phyloP scores from a whole-genome alignment of 1,140 invertebrate species.

The Pogonognathellus flavescens region DNA sequence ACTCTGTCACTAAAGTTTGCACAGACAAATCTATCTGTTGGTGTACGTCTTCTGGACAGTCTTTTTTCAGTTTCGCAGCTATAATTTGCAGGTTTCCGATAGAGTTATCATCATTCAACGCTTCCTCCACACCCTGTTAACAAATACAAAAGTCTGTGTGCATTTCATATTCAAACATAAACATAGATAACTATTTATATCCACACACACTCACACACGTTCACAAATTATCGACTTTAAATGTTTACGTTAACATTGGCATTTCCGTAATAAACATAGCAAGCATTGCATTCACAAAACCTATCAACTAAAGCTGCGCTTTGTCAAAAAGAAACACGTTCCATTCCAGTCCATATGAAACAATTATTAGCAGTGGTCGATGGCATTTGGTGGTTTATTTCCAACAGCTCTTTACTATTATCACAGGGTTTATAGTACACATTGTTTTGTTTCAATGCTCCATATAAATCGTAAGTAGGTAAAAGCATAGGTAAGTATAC shows the following conservation, averaged over 20 bases:
- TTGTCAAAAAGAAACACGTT: neutral
- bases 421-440: neutral
- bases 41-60: slow-evolving; percentile 61
- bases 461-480: too few species aligned
- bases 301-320: neutral
- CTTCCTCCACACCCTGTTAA: slow-evolving; percentile 51
- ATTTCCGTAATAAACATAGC: too few species aligned
- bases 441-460: too few species aligned
- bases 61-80: slow-evolving; percentile 57
- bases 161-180: neutral
- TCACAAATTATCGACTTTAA: neutral
- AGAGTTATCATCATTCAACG: slow-evolving; percentile 23
- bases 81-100: slow-evolving; percentile 41
- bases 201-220: neutral
- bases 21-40: slow-evolving; percentile 56
- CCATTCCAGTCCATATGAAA: slow-evolving; percentile 17
- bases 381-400: neutral
- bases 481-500: too few species aligned
- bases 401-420: too few species aligned
- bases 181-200: neutral
- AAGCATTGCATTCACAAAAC: neutral
- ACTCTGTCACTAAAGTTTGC: slow-evolving; percentile 50
- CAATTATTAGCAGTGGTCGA: too few species aligned
- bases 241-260: too few species aligned
- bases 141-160: neutral